These are phyloP conservation scores for Pinctada fucata DNA, from an alignment of 2,888 invertebrate genomes.

Conservation along the genomic window DNA sequence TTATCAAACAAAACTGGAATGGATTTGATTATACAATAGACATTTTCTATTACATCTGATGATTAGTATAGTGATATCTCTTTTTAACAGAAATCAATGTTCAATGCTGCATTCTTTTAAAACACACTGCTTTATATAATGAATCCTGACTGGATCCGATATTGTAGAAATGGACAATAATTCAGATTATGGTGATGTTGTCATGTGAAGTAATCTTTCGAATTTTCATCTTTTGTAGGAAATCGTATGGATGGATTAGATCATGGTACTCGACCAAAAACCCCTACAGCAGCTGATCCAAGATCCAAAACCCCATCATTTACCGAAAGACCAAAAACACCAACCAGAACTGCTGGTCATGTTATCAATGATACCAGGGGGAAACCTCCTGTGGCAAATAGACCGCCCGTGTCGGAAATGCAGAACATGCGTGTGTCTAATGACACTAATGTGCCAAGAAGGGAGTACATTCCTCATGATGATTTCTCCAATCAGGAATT, in stretches of 20 bases:
- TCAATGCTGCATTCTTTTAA: no score
- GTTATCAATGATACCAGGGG: slow-evolving; percentile 47
- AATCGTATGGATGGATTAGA: slow-evolving; percentile 28
- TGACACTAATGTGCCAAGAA: slow-evolving; percentile 53
- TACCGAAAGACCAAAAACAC: slow-evolving; percentile 65
- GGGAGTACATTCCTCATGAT: slow-evolving; percentile 48
- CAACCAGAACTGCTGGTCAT: slow-evolving; percentile 55
- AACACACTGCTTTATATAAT: no score
- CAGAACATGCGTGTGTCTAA: slow-evolving; percentile 37
- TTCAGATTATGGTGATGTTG: no score
- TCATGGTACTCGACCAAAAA: slow-evolving; percentile 49
- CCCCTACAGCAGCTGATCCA: slow-evolving; percentile 50
- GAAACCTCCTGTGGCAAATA: slow-evolving; percentile 46
- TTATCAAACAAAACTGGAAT: no score
- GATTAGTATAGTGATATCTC: no score
- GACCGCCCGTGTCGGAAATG: slow-evolving; percentile 46
- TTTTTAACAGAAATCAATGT: no score
- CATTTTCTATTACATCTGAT: no score
- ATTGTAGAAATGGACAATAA: no score
- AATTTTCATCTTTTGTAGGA: slow-evolving; percentile 3
- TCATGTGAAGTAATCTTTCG: no score
- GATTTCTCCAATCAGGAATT: slow-evolving; percentile 47
- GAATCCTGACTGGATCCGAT: no score
- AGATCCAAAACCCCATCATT: slow-evolving; percentile 61
- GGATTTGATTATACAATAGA: no score